A percentile compares a stretch with the other conserved stretches of the same genome.
phyloP scores from a whole-genome alignment of 2,113 vertebrate genomes.

The Sorex fumeus region DNA sequence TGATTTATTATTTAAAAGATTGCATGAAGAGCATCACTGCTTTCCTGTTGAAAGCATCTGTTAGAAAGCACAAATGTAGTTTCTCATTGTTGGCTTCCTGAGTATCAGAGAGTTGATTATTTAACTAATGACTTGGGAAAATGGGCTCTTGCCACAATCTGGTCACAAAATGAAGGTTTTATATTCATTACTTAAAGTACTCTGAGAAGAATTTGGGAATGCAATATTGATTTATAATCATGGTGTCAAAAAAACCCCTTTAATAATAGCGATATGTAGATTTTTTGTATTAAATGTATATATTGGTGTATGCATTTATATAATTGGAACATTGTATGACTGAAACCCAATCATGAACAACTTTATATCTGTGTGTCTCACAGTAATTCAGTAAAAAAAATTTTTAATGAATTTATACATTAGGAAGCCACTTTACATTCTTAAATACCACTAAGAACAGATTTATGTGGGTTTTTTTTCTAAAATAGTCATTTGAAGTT shows the following conservation, averaged over 20 bases:
- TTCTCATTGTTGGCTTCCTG: conserved; percentile 64
- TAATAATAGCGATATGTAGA: neutral
- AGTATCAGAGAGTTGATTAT: conserved; percentile 65
- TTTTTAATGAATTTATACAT: neutral
- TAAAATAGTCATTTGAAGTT: conserved; percentile 17
- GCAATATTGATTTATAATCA: conserved; percentile 58
- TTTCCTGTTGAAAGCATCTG: conserved; percentile 65
- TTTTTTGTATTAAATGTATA: neutral
- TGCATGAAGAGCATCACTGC: conserved; percentile 54
- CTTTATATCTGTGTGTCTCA: too few species aligned
- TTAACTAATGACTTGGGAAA: conserved; percentile 59
- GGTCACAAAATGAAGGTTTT: conserved; percentile 16
- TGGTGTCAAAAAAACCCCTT: neutral
- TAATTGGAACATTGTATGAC: too few species aligned
- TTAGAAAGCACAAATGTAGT: conserved; percentile 64
- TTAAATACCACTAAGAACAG: neutral
- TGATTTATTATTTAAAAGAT: conserved; percentile 68
- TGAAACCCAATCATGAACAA: too few species aligned
- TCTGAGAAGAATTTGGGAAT: conserved; percentile 39
- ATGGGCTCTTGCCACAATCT: conserved; percentile 36
- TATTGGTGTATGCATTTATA: too few species aligned
- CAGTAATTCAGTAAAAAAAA: too few species aligned
- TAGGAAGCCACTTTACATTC: neutral
- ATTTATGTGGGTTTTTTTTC: neutral
- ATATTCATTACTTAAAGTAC: neutral